Percentiles rank a stretch among this genome's conserved stretches.
Evolutionary conservation across 1,140 invertebrate species (phyloP).

Genomic region (Potamilus streckersoni): DNA sequence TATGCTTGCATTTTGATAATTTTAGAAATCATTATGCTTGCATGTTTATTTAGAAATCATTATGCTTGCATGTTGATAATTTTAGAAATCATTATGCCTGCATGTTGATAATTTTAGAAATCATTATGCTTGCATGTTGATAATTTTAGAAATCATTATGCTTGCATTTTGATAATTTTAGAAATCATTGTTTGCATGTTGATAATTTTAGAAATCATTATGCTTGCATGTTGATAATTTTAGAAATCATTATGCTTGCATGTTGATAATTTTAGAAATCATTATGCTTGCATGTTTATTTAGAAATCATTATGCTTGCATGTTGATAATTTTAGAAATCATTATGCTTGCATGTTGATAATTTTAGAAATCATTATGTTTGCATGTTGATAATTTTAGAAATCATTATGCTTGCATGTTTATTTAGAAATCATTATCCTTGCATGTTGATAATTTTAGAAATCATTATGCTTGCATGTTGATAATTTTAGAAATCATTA

Average conservation of each 20-base stretch:
- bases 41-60: no score
- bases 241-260: neutral
- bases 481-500: no score
- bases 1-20: neutral
- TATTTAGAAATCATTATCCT: no score
- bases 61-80: neutral
- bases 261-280: no score
- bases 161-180: neutral
- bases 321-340: no score
- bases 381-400: neutral
- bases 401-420: neutral
- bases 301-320: neutral
- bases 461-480: neutral
- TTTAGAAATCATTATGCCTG: neutral
- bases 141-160: no score
- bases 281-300: neutral
- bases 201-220: no score
- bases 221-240: neutral
- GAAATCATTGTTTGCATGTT: neutral
- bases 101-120: no score
- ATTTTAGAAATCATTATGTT: no score
- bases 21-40: neutral
- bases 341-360: neutral
- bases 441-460: neutral
- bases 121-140: neutral